Base-by-base conservation (phyloP, 2,888 invertebrate species). In the Ommatoiulus sabulosus region DNA sequence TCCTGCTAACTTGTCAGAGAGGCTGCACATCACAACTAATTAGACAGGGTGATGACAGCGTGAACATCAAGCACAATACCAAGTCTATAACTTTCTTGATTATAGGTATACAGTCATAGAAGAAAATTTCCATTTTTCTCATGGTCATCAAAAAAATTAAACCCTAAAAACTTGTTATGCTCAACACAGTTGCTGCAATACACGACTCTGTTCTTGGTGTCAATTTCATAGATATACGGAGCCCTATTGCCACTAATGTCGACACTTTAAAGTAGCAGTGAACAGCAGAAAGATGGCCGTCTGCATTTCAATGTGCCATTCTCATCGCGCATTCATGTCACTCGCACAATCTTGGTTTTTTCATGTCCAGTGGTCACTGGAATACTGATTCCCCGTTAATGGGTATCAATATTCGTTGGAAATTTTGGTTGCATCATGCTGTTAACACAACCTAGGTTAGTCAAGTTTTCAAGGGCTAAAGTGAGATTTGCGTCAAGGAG, bases 371-470 rank as follows among this genome's bases (percentile, higher is more conserved):
- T 10, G 10, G 24, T 72, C 72, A 63, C 35, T 35, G 17, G 52
- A 52, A 52, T 52, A 52, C 17, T 52, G 52, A 52, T 52, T 52
- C 15, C 15, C 12, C 52, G 8, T 72, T 24, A 10, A 72, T 24
- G 24, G 72, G 24, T 8, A 72, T 72, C 24, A 8, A 12, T 24
- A 24, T 20, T 72, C 72, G 7, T 72, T 24, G 6, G 72, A 17
- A 72, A 72, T 72, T n/a, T 72, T 72, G 72, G 24, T 72, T 72
- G 72, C 72, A 72, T 10, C 72, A 72, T 72, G 72, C 72, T 72
- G 72, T 72, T 24, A 72, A 72, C 72, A 72, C 24, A 72, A 72
- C 72, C 72, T 72, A 72, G 24, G 72, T 72, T 72, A 72, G 72
- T 72, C 72, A 24, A 10, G 24, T 72, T 24, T 6, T 35, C 72